phyloP scores from a whole-genome alignment of 2,113 vertebrate genomes.

The Cranoglanis bouderius region DNA sequence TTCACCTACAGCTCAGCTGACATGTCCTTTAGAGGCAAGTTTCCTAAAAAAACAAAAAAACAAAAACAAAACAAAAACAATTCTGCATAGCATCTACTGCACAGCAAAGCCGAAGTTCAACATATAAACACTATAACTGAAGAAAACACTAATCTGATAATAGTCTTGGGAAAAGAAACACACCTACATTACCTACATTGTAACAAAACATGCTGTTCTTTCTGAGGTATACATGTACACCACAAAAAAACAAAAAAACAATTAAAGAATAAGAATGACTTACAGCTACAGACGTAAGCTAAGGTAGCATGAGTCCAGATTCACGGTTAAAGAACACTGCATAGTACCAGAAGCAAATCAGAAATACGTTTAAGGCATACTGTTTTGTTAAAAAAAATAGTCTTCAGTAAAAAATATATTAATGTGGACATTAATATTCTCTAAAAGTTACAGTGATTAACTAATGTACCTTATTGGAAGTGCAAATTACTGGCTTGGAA shows the following conservation, averaged over 20 bases:
- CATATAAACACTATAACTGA: conserved; percentile 20
- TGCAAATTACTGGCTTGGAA: conserved; percentile 56
- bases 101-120: background rate
- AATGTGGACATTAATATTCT: conserved; percentile 17
- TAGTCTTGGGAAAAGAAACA: conserved; percentile 27
- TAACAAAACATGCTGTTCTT: conserved; percentile 53
- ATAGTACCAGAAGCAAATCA: conserved; percentile 57
- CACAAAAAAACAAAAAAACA: background rate
- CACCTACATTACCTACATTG: conserved; percentile 39
- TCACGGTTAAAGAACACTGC: conserved; percentile 57
- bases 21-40: background rate
- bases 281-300: conserved; percentile 26
- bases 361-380: conserved; percentile 69
- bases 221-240: conserved; percentile 51
- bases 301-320: conserved; percentile 45
- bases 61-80: background rate
- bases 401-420: conserved; percentile 42
- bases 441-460: conserved; percentile 43
- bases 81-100: background rate
- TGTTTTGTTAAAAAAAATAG: conserved; percentile 54
- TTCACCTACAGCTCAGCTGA: background rate
- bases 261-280: background rate
- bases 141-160: conserved; percentile 55
- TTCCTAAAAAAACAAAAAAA: background rate
- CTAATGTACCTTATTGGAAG: conserved; percentile 47